Base-by-base conservation (phyloP, 2,113 vertebrate species). In the Sebastes schlegelii region DNA sequence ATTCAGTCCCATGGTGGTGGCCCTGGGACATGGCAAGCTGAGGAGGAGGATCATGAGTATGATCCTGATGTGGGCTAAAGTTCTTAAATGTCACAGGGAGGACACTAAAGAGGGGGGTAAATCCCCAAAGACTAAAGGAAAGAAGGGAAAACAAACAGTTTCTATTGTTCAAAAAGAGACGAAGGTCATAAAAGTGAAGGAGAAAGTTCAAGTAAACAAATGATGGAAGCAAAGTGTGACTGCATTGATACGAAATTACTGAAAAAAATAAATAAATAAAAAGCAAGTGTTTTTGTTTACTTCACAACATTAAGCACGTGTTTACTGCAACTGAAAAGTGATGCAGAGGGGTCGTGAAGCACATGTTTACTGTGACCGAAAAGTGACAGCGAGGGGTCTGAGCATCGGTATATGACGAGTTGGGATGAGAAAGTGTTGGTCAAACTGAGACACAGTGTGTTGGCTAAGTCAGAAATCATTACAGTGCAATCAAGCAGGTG, bases 1-100 rank as follows among this genome's bases (percentile, higher is more conserved):
- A 1, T 95, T 96, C 89, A 95, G 95, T 80, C 96, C 96, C 34
- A 55, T 95, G 87, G 95, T 96, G 69, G 94, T 96, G 88, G 94
- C 95, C 1, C 77, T 95, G 13, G 96, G 96, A 55, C 96, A 96
- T 3, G 86, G 95, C 17, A 96, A 95, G 77, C 92, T 96, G 17
- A 93, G 95, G 46, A 91, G 74, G 63, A 93, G 82, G 46, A 94
- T 96, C 13, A 11, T 11, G 2, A 77, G 10, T 21, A 91, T 94
- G 87, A 61, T 94, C 3, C 81, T 80, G 51, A 65, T 77, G 5
- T 91, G 93, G 65, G 66, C 16, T 13, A 71, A 83, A 43, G 17
- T 42, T 61, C 2, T 86, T 34, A 88, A 80, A 73, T 77, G 80
- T 82, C 45, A 52, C 62, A 52, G 12, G 7, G 21, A 74, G 4